Conservation (phyloP, 2,113 vertebrate genomes). For the Trichomycterus rosablanca region DNA sequence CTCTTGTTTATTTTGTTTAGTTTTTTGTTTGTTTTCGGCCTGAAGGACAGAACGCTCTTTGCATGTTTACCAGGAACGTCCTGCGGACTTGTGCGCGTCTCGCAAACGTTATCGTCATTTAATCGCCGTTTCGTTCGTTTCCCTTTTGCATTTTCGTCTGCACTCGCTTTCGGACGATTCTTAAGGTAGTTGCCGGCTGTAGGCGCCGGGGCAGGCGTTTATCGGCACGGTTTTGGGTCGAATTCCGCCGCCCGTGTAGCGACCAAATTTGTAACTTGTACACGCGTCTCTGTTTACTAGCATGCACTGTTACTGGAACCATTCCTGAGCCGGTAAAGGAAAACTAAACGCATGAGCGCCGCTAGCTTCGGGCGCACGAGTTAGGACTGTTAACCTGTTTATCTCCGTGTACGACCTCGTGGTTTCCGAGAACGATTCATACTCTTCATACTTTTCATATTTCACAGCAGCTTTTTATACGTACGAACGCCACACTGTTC, state of each 20-base stretch:
- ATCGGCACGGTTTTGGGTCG: conserved; percentile 37
- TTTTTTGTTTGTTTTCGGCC: conserved; percentile 52
- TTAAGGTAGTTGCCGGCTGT: conserved; percentile 57
- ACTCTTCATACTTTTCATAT: conserved; percentile 39
- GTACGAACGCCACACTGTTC: conserved; percentile 38
- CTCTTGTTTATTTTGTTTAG: conserved; percentile 31
- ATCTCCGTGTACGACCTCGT: conserved; percentile 41
- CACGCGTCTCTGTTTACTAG: conserved; percentile 43
- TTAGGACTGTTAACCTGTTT: conserved; percentile 38
- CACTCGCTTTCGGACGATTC: conserved; percentile 34
- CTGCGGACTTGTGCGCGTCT: conserved; percentile 52
- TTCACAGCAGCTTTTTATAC: conserved; percentile 37
- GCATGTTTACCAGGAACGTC: conserved; percentile 60
- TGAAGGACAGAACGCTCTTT: conserved; percentile 55
- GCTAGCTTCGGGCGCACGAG: conserved; percentile 44
- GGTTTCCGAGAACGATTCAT: conserved; percentile 25
- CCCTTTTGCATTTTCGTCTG: conserved; percentile 38
- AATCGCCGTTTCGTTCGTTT: conserved; percentile 24
- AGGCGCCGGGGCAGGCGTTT: conserved; percentile 43
- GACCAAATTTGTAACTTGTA: conserved; percentile 45
- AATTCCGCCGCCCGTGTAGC: conserved; percentile 50
- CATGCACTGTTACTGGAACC: conserved; percentile 53
- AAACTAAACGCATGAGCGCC: conserved; percentile 54
- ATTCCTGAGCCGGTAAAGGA: conserved; percentile 41
- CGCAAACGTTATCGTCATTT: conserved; percentile 41